Evolutionary conservation across 2,888 invertebrate genomes (phyloP).

Genomic region (Sesia apiformis): DNA sequence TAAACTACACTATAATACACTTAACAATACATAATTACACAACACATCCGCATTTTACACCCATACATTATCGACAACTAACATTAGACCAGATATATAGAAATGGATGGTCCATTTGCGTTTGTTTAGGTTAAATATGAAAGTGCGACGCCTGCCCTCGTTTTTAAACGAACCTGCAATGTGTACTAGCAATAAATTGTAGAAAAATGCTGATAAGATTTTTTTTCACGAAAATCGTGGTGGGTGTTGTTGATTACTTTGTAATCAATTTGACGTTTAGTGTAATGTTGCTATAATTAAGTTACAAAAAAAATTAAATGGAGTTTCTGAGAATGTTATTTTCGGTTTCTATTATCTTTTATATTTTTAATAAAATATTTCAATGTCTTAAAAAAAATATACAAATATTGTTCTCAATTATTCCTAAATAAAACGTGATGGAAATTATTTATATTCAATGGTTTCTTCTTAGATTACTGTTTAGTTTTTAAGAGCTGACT

Average conservation of each 20-base stretch:
- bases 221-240: neutral
- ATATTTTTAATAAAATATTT: no score
- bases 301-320: no score
- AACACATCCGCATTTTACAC: neutral
- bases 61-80: conserved; percentile 23
- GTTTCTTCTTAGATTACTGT: no score
- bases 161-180: conserved; percentile 20
- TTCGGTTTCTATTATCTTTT: no score
- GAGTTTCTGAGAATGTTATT: no score
- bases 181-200: neutral
- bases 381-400: no score
- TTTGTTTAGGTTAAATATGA: conserved; percentile 12
- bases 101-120: conserved; percentile 48
- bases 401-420: no score
- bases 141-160: conserved; percentile 4
- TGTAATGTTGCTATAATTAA: no score
- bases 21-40: neutral
- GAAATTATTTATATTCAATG: no score
- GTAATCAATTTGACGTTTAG: neutral
- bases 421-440: no score
- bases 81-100: conserved; percentile 59
- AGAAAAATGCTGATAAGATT: neutral
- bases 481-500: no score
- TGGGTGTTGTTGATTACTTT: neutral
- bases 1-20: neutral